Base-by-base conservation (phyloP, 2,113 vertebrate species). In the Mixornis gularis region DNA sequence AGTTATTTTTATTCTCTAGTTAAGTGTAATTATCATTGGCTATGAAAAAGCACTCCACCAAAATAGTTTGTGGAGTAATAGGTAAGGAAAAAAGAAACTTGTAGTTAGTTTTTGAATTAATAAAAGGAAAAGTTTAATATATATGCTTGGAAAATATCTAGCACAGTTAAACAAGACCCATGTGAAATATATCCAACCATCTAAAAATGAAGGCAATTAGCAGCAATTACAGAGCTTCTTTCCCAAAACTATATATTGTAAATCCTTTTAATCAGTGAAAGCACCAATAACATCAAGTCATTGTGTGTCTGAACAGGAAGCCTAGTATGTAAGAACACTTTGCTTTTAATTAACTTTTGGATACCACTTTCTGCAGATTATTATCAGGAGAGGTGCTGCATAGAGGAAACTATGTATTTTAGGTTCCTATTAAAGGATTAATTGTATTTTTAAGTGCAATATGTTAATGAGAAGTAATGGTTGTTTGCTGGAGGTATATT, bases 381-480 rank as follows among this genome's bases (percentile, higher is more conserved):
- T 60, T 89, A 70, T 92, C 93, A 0, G 49, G 81, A 91, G 79
- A 90, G 89, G 71, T 87, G 65, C 88, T 81, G 89, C 53, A 70
- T 34, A 55, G 93, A 95, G 97, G 93, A 96, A 97, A 82, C 85
- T 65, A 53, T 48, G 26, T 40, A 68, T 95, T 95, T 94, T 89
- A 87, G 60, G 52, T 92, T 96, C 62, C 83, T 88, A 92, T 95
- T 96, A 96, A 94, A 96, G 92, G 95, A 95, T 96, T 97, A 95
- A 96, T 95, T 96, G 89, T 90, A 87, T 96, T 96, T 96, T 95
- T 94, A 95, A 96, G 85, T 94, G 92, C 86, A 93, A 92, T 92
- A 90, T 87, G 96, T 92, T 95, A 93, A 96, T 95, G 53, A 91
- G 86, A 86, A 91, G 64, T 91, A 92, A 96, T 81, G 79, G 94